Evolutionary conservation across 2,113 vertebrate species (phyloP), one percentile per base, ranked within the genome.

Genomic region (Gallinago undulata): DNA sequence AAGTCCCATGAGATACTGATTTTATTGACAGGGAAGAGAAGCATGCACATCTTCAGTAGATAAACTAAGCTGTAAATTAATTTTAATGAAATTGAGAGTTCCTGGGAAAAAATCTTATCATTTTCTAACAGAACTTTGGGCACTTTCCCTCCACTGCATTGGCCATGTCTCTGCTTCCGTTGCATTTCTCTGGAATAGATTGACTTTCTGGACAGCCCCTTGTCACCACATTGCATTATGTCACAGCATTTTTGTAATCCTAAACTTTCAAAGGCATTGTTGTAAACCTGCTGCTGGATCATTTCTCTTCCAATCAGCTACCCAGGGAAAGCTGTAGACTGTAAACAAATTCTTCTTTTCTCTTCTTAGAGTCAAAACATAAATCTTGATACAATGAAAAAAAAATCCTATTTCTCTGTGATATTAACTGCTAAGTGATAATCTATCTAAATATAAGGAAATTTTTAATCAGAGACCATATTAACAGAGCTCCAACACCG

Each of bases 11-110:
- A 90, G 63, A 77, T 22, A 28, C 50, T 22, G 27, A 43, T 63
- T 80, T 74, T 41, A 53, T 70, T 67, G 82, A 28, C 63, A 74
- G 70, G 45, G 72, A 73, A 77, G 25, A 37, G 59, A 93, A 69
- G 12, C 17, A 53, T 63, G 55, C 31, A 69, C 82, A 74, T 35
- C 33, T 67, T 37, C 75, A 59, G 37, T 9, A 87, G 78, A 84
- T 90, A 88, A 95, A 91, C 55, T 60, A 69, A 70, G n/a, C 31
- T 90, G 50, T 59, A 86, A 86, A 83, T 90, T 92, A 66, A 63
- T 90, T 88, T 73, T 79, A 77, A 74, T 53, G 43, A 37, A 88
- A 74, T 12, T 47, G 55, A 87, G 12, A 55, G 83, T 93, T 93
- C 85, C 82, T 55, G 55, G 33, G 25, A 69, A 85, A 85, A 86